A percentile compares a stretch with the other conserved stretches of the same genome.
phyloP scores from a whole-genome alignment of 2,113 vertebrate genomes.

The Galbula dea region DNA sequence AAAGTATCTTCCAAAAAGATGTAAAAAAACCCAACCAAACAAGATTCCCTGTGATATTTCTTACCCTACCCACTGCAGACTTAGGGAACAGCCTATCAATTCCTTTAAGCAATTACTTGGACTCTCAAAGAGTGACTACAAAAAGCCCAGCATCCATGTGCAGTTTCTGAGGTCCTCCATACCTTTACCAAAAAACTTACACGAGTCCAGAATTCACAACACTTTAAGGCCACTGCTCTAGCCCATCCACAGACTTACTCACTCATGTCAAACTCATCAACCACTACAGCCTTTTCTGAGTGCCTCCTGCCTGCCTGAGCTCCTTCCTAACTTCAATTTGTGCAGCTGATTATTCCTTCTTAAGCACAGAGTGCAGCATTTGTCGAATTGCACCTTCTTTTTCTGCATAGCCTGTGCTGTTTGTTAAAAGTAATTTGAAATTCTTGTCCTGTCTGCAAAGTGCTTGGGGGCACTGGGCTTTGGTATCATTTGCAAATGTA shows the following conservation, averaged over 20 bases:
- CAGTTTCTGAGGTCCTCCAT: background rate
- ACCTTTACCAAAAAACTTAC: background rate
- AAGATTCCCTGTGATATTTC: background rate
- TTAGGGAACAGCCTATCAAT: background rate
- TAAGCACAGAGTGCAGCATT: background rate
- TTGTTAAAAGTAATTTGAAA: conserved; percentile 34
- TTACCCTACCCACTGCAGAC: background rate
- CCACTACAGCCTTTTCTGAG: background rate
- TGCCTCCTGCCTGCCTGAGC: background rate
- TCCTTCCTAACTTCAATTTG: background rate
- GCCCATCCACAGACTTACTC: background rate
- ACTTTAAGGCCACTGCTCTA: background rate
- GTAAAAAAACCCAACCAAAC: background rate
- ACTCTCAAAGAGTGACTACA: background rate
- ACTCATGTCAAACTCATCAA: background rate
- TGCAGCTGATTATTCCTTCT: background rate
- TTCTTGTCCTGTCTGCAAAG: conserved; percentile 36
- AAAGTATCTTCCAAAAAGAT: background rate
- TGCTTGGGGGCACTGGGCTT: conserved; percentile 10
- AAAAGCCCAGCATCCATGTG: background rate
- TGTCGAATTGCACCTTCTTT: conserved; percentile 6
- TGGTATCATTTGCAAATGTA: conserved; percentile 50
- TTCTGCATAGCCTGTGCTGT: background rate
- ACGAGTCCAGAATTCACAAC: background rate
- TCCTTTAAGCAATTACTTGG: background rate